phyloP scores from a whole-genome alignment of 1,140 invertebrate species.

The Argopecten irradians region DNA sequence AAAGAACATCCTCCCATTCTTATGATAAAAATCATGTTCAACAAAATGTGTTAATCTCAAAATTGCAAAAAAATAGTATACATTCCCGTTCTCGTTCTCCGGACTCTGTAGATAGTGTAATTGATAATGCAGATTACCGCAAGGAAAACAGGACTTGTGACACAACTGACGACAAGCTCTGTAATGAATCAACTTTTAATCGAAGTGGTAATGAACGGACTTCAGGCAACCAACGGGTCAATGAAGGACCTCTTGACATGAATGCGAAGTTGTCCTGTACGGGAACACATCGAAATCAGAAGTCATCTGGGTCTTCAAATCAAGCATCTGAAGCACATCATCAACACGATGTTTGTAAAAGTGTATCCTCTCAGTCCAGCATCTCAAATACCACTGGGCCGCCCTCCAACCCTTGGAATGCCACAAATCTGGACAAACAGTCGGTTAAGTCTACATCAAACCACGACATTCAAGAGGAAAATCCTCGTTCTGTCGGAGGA shows the following conservation, averaged over 20 bases:
- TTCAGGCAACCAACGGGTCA: background rate
- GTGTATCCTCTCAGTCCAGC: background rate
- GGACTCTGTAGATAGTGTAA: constrained; percentile 47
- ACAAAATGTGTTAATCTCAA: constrained; percentile 26
- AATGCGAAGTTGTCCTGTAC: constrained; percentile 61
- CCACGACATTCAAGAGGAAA: background rate
- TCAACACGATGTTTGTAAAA: background rate
- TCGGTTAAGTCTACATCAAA: constrained; percentile 9
- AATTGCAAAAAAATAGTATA: constrained; percentile 42
- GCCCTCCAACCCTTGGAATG: background rate
- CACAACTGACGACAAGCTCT: constrained; percentile 23
- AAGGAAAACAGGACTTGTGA: constrained; percentile 29
- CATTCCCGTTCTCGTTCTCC: constrained; percentile 47
- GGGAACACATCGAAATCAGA: constrained; percentile 36
- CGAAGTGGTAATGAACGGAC: constrained; percentile 36
- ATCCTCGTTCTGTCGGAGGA: background rate
- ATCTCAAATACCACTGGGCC: background rate
- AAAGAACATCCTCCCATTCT: background rate
- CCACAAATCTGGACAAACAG: background rate
- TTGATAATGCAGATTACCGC: constrained; percentile 46
- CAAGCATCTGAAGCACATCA: background rate
- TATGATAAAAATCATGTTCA: background rate
- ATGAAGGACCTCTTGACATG: constrained; percentile 48
- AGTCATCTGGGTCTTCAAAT: constrained; percentile 44
- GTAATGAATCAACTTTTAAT: constrained; percentile 36